These are phyloP conservation scores for Philhelius pedissequus DNA, from an alignment of 2,888 invertebrate genomes.

Conservation along the genomic window DNA sequence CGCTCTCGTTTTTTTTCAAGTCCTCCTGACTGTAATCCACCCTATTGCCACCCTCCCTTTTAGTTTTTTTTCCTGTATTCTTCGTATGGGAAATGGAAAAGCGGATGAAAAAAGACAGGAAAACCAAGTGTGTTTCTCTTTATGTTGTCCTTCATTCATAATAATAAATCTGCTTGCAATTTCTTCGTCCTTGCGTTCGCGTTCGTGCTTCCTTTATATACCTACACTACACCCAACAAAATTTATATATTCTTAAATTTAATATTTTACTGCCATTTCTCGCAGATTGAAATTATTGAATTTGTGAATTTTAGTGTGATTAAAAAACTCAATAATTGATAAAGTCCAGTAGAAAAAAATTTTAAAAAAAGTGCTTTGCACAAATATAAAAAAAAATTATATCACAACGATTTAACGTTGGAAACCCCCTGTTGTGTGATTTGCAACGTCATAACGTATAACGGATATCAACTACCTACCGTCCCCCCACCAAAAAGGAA, in stretches of 20 bases:
- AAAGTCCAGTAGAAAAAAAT: not conserved
- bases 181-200: conserved; percentile 4
- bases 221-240: no score
- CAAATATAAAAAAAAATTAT: conserved; percentile 1
- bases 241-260: not conserved
- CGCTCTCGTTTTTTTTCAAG: conserved; percentile 9
- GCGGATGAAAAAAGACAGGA: conserved; percentile 48
- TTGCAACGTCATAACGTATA: conserved; percentile 35
- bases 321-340: conserved; percentile 21
- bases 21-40: conserved; percentile 23
- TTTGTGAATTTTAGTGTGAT: conserved; percentile 40
- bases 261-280: conserved; percentile 20
- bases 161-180: conserved; percentile 48
- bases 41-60: conserved; percentile 27
- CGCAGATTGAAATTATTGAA: conserved; percentile 29
- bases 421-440: conserved; percentile 37
- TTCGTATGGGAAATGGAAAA: conserved; percentile 40
- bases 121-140: conserved; percentile 54
- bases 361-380: conserved; percentile 40
- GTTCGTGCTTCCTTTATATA: not conserved
- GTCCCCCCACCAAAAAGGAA: conserved; percentile 24
- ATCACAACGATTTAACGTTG: conserved; percentile 11
- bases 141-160: conserved; percentile 59
- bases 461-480: conserved; percentile 42
- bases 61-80: not conserved